Percentiles rank a stretch among this genome's conserved stretches.
Conservation (phyloP, 2,888 invertebrate genomes). For the Sminthurinus aureus region DNA sequence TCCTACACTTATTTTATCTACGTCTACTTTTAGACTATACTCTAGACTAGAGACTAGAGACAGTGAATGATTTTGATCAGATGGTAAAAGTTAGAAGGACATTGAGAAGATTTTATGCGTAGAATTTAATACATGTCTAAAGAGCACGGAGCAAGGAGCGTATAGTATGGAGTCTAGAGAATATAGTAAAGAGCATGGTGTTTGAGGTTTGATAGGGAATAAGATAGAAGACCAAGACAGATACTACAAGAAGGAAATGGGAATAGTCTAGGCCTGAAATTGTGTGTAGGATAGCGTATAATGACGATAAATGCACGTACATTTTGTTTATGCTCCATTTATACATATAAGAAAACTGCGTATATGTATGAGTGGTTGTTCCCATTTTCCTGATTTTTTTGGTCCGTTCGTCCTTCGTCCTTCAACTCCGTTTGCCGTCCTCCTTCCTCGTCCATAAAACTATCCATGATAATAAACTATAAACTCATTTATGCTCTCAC, state of each 20-base stretch:
- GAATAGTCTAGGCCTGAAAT: too few species aligned
- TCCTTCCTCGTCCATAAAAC: background rate
- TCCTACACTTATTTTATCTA: background rate
- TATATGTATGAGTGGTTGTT: background rate
- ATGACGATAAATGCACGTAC: background rate
- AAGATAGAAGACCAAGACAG: too few species aligned
- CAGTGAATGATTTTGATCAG: background rate
- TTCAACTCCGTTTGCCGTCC: background rate
- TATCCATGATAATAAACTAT: background rate
- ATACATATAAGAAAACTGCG: too few species aligned
- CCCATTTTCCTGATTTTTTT: background rate
- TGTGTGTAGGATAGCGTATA: too few species aligned
- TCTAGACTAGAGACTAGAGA: too few species aligned
- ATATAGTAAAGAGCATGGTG: background rate
- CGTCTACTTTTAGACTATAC: background rate
- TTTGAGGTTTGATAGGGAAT: background rate
- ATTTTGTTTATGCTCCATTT: background rate
- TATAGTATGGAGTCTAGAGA: too few species aligned
- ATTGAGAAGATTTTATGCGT: slow-evolving; percentile 4
- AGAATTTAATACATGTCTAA: background rate
- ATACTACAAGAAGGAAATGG: too few species aligned
- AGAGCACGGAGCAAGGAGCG: background rate
- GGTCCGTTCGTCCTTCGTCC: background rate
- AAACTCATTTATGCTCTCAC: background rate
- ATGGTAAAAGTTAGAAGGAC: background rate